Conservation (phyloP, 2,888 invertebrate species). For the Endotricha flammealis region DNA sequence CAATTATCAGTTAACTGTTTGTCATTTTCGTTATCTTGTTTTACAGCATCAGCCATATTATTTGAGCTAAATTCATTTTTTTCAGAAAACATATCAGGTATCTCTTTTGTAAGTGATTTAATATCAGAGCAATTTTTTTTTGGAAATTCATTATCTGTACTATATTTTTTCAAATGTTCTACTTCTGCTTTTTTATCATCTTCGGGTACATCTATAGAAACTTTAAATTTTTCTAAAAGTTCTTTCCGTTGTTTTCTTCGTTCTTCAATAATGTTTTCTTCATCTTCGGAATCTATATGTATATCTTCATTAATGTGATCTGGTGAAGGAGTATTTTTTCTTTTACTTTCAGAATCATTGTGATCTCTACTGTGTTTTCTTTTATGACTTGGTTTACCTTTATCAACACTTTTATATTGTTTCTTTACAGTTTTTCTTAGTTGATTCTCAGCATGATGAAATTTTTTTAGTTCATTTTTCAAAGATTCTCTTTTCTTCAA, state of each 20-base stretch:
- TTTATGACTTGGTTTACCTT: constrained; percentile 27
- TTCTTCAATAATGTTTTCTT: constrained; percentile 93
- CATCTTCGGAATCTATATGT: constrained; percentile 85
- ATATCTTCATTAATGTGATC: constrained; percentile 80
- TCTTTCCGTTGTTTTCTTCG: constrained; percentile 92
- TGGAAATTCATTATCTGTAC: constrained; percentile 20
- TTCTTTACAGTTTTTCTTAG: constrained; percentile 26
- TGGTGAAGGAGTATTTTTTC: constrained; percentile 35
- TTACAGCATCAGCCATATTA: constrained; percentile 40
- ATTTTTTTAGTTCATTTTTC: constrained; percentile 50
- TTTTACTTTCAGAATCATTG: constrained; percentile 19
- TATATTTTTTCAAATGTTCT: constrained; percentile 20
- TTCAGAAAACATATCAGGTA: constrained; percentile 94
- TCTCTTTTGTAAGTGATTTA: constrained; percentile 66
- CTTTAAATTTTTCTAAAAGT: constrained; percentile 80
- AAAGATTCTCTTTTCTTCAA: constrained; percentile 53
- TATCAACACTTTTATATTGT: constrained; percentile 33
- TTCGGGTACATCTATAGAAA: constrained; percentile 21
- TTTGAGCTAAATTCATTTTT: constrained; percentile 90
- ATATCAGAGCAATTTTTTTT: constrained; percentile 31
- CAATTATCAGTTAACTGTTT: constrained; percentile 97
- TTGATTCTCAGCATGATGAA: constrained; percentile 32
- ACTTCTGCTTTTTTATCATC: constrained; percentile 21
- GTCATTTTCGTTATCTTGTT: constrained; percentile 78
- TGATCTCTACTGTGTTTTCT: constrained; percentile 24